Evolutionary conservation across 2,113 vertebrate species (phyloP).

Genomic region (Cololabis saira): DNA sequence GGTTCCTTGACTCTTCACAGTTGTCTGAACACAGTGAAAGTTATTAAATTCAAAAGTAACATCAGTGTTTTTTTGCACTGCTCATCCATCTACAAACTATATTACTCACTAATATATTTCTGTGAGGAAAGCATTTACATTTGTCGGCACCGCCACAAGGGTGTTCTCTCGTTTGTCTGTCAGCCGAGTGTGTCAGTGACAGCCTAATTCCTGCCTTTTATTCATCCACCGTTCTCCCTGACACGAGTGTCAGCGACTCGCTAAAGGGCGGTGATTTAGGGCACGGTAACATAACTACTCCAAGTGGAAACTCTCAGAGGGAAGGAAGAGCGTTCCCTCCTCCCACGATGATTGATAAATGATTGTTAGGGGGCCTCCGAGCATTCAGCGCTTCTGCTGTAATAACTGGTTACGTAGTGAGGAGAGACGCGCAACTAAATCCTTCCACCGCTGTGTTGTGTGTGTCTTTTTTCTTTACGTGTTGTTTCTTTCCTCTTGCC

Average conservation of each 20-base stretch:
- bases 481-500: slow-evolving; percentile 25
- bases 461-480: slow-evolving; percentile 18
- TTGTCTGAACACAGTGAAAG: slow-evolving; percentile 28
- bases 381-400: slow-evolving; percentile 43
- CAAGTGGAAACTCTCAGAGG: slow-evolving; percentile 61
- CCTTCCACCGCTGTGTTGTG: slow-evolving; percentile 57
- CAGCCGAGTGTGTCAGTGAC: slow-evolving; percentile 61
- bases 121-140: slow-evolving; percentile 56
- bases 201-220: slow-evolving; percentile 60
- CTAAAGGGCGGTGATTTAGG: slow-evolving; percentile 66
- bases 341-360: slow-evolving; percentile 70
- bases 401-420: slow-evolving; percentile 54
- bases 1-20: background rate
- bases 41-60: slow-evolving; percentile 44
- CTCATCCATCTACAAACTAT: slow-evolving; percentile 61
- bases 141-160: slow-evolving; percentile 60
- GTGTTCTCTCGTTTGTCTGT: slow-evolving; percentile 72
- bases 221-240: slow-evolving; percentile 32
- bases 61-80: slow-evolving; percentile 49
- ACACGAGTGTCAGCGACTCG: slow-evolving; percentile 34
- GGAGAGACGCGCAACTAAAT: slow-evolving; percentile 65
- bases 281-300: slow-evolving; percentile 53
- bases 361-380: slow-evolving; percentile 49
- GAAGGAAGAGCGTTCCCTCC: slow-evolving; percentile 50
- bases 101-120: slow-evolving; percentile 50